A percentile compares a stretch with the other conserved stretches of the same genome.
phyloP scores from a whole-genome alignment of 2,888 invertebrate genomes.

The Pharmacophagus antenor region DNA sequence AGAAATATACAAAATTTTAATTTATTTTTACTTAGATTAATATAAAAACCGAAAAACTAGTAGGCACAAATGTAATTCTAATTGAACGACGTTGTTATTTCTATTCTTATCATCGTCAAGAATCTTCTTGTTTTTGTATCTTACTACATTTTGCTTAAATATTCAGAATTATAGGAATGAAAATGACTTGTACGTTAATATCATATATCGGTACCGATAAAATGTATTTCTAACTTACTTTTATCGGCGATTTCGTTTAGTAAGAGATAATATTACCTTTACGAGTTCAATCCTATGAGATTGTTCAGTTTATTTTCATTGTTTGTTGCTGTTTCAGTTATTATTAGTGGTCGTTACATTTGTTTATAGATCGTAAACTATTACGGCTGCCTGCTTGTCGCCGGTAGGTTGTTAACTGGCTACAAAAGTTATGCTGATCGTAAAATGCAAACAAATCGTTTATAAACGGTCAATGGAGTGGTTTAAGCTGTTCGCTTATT shows the following conservation, averaged over 20 bases:
- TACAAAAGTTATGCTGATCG: constrained; percentile 63
- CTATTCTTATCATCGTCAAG: not conserved
- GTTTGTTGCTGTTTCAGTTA: constrained; percentile 77
- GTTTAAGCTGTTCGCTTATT: constrained; percentile 40
- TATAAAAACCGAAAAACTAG: no score
- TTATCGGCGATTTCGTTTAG: constrained; percentile 70
- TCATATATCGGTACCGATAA: constrained; percentile 56
- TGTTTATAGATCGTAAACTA: constrained; percentile 78
- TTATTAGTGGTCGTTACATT: constrained; percentile 77
- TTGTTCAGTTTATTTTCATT: constrained; percentile 71
- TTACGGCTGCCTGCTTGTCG: constrained; percentile 72
- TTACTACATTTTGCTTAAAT: not conserved
- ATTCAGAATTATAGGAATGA: not conserved
- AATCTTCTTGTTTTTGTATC: not conserved
- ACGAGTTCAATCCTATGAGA: constrained; percentile 65
- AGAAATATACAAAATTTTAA: no score
- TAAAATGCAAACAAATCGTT: constrained; percentile 72
- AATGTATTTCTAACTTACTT: constrained; percentile 68
- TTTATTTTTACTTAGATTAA: no score
- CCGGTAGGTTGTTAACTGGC: constrained; percentile 72
- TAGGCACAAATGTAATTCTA: not conserved
- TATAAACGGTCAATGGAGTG: constrained; percentile 62
- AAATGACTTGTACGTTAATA: constrained; percentile 52
- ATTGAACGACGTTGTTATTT: not conserved
- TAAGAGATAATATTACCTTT: constrained; percentile 79